Conservation (phyloP, 2,797 vertebrate species). For the Enteromius paludinosus region DNA sequence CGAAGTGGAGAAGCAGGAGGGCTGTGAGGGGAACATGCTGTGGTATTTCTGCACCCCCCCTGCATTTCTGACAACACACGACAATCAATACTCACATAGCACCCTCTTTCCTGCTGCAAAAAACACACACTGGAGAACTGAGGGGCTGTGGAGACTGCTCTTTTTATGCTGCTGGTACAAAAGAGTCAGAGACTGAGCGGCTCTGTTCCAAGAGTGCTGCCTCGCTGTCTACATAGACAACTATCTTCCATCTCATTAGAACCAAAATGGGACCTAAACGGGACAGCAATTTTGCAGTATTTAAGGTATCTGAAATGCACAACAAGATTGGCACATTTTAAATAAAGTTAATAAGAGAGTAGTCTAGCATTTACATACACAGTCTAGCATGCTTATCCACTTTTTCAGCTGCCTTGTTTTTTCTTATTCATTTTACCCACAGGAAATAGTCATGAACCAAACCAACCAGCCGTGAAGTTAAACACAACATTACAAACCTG, state of each 20-base stretch:
- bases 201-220: not conserved
- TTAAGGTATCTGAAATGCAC: not conserved
- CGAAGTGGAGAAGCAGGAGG: constrained; percentile 5
- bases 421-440: not conserved
- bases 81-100: constrained; percentile 37
- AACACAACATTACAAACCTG: not conserved
- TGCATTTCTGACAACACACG: constrained; percentile 24
- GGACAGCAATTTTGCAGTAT: not conserved
- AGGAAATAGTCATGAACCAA: not conserved
- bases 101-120: constrained; percentile 11
- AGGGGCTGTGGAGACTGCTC: not conserved
- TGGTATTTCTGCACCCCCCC: constrained; percentile 32
- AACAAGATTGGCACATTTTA: not conserved
- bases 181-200: not conserved
- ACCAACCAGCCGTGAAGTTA: not conserved
- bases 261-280: not conserved
- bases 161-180: constrained; percentile 22
- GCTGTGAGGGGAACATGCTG: not conserved
- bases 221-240: not conserved
- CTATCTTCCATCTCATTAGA: not conserved
- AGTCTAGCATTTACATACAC: not conserved
- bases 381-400: not conserved
- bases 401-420: not conserved
- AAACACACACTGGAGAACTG: not conserved
- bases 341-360: not conserved